Conservation (phyloP, 2,797 vertebrate genomes). For the Sitta carolinensis region DNA sequence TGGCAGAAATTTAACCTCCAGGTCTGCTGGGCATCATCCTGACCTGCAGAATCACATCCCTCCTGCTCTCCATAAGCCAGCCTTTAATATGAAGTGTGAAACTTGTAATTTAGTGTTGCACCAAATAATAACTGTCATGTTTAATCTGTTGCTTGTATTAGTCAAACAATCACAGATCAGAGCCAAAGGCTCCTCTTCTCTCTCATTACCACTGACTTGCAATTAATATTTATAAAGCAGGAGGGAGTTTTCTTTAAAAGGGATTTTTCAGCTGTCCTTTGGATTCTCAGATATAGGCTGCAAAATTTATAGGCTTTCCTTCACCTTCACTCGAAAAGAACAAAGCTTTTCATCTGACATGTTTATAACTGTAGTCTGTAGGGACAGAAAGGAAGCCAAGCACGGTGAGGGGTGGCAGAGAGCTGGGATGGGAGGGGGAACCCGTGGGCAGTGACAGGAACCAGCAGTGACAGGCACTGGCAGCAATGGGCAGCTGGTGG, state of each 20-base stretch:
- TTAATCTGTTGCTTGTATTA: constrained; percentile 70
- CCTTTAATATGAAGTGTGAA: not conserved
- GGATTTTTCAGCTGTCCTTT: constrained; percentile 42
- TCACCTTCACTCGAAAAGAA: constrained; percentile 42
- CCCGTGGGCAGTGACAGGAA: not conserved
- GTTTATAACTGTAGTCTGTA: constrained; percentile 14
- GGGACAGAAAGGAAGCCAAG: not conserved
- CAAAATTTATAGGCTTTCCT: constrained; percentile 59
- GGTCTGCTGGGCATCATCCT: not conserved
- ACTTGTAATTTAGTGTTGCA: constrained; percentile 57
- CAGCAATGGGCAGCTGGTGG: not conserved
- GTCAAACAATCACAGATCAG: constrained; percentile 73
- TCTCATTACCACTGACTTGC: constrained; percentile 34
- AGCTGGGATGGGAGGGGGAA: not conserved
- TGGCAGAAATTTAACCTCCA: not conserved
- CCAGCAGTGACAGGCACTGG: not conserved
- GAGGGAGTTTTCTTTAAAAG: constrained; percentile 2
- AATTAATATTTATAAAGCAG: constrained; percentile 76
- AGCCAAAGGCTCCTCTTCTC: constrained; percentile 60
- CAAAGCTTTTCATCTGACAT: not conserved
- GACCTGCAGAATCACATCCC: not conserved
- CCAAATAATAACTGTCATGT: constrained; percentile 62
- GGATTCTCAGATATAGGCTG: constrained; percentile 27
- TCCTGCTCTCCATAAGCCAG: not conserved
- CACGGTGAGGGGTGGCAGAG: not conserved